These are phyloP conservation scores for Onychomys torridus DNA, from an alignment of 2,797 vertebrate genomes.

Conservation along the genomic window DNA sequence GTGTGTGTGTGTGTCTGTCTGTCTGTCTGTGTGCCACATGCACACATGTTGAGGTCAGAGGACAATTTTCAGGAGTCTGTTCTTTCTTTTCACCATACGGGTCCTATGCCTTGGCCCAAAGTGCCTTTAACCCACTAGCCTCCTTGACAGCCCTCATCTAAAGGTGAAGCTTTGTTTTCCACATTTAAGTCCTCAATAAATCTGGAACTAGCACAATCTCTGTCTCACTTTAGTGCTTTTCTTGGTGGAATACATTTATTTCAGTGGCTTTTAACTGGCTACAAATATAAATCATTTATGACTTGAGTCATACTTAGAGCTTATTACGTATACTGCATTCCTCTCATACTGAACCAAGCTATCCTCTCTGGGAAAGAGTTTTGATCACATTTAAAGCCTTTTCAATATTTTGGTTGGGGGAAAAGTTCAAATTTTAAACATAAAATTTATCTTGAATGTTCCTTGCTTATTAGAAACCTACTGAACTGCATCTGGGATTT, in stretches of 20 bases:
- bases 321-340: constrained; percentile 60
- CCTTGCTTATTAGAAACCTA: constrained; percentile 56
- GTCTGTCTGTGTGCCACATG: not conserved
- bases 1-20: not conserved
- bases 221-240: constrained; percentile 59
- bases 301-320: constrained; percentile 68
- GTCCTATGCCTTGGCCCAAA: not conserved
- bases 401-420: constrained; percentile 43
- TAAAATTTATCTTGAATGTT: constrained; percentile 1
- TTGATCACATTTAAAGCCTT: constrained; percentile 71
- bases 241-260: constrained; percentile 63
- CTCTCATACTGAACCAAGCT: constrained; percentile 67
- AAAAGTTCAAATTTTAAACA: constrained; percentile 34
- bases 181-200: constrained; percentile 62
- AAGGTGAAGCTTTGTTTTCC: constrained; percentile 59
- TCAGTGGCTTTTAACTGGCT: constrained; percentile 60
- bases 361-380: constrained; percentile 58
- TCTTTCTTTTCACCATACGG: not conserved
- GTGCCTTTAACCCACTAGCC: not conserved
- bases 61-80: not conserved
- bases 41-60: not conserved
- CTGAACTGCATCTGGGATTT: constrained; percentile 14
- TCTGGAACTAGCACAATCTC: not conserved
- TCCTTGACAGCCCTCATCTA: not conserved
- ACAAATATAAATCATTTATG: constrained; percentile 72